These are phyloP conservation scores for Ruditapes philippinarum DNA, from an alignment of 1,140 invertebrate genomes.

Conservation along the genomic window DNA sequence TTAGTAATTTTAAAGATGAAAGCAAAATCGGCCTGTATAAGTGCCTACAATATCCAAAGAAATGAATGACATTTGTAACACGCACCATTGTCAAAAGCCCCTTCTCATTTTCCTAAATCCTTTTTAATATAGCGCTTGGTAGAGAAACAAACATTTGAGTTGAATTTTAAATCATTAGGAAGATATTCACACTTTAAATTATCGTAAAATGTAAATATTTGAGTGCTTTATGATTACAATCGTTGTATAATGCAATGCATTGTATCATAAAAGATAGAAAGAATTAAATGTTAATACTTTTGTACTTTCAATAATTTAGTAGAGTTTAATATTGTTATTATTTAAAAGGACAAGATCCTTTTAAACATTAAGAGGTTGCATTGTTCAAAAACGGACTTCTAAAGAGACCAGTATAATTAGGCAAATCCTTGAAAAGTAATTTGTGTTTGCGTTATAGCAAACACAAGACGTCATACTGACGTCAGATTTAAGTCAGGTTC, in stretches of 20 bases:
- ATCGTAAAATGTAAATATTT: neutral
- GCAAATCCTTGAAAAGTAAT: too few relatives aligned
- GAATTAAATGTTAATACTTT: too few relatives aligned
- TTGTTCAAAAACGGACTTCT: too few relatives aligned
- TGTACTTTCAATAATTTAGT: too few relatives aligned
- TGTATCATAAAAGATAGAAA: neutral
- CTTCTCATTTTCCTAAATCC: neutral
- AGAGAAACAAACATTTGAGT: slow-evolving; percentile 4
- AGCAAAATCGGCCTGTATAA: neutral
- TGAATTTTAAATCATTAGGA: neutral
- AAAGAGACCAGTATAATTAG: too few relatives aligned
- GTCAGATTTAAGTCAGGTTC: too few relatives aligned
- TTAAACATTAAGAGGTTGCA: too few relatives aligned
- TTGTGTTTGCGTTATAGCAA: too few relatives aligned
- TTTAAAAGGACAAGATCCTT: too few relatives aligned
- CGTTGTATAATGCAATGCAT: neutral
- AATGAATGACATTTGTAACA: slow-evolving; percentile 4
- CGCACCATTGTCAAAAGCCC: neutral
- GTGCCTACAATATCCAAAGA: neutral
- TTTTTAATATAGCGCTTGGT: slow-evolving; percentile 15
- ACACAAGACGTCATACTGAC: too few relatives aligned
- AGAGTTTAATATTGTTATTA: too few relatives aligned
- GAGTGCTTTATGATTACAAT: neutral
- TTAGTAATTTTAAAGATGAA: neutral
- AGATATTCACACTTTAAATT: slow-evolving; percentile 22